Base-by-base conservation (phyloP, 2,888 invertebrate genomes). In the Eurytoma californica region DNA sequence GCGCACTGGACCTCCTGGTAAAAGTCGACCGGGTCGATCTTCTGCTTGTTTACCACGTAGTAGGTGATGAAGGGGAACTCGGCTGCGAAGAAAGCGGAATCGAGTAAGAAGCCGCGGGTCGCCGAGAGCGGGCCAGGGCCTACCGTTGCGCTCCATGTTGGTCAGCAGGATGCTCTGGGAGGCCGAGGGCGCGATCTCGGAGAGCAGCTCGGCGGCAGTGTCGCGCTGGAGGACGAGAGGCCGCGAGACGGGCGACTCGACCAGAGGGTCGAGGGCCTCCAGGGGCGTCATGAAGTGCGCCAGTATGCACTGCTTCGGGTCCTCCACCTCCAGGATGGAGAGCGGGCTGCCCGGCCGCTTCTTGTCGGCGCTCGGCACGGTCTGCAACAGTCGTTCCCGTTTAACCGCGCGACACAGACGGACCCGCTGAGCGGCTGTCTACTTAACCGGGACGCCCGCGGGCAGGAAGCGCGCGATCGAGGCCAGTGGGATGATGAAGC, bases 51-150 rank as follows among this genome's bases (percentile, higher is more conserved):
- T 91, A 97, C 95, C 87, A 97, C 94, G 91, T 97, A 97, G 90
- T 97, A 96, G 16, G 96, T 94, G 92, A 97, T 97, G 91, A 97
- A 97, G 16, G 97, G 97, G 88, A 97, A 97, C 88, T 97, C 97
- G 55, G 96, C 97, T 95, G 89, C 13, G 53, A 14, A 5, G 5
- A 91, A 91, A 65, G 72, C n/a, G 72, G 28, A 14, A 20, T 63
- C 12, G n/a, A 5, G 51, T 14, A 39, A 30, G 3, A 14, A n/a
- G n/a, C n/a, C n/a, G n/a, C n/a, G n/a, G n/a, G n/a, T n/a, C n/a
- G n/a, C n/a, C n/a, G n/a, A n/a, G n/a, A n/a, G n/a, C n/a, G n/a
- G n/a, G n/a, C 24, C 24, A 24, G n/a, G n/a, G 12, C 47, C 5
- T 69, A 95, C 95, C 93, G 88, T 94, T 95, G 87, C 94, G 94